Base-by-base conservation (phyloP, 2,888 invertebrate genomes). In the Polylopha cassiicola region DNA sequence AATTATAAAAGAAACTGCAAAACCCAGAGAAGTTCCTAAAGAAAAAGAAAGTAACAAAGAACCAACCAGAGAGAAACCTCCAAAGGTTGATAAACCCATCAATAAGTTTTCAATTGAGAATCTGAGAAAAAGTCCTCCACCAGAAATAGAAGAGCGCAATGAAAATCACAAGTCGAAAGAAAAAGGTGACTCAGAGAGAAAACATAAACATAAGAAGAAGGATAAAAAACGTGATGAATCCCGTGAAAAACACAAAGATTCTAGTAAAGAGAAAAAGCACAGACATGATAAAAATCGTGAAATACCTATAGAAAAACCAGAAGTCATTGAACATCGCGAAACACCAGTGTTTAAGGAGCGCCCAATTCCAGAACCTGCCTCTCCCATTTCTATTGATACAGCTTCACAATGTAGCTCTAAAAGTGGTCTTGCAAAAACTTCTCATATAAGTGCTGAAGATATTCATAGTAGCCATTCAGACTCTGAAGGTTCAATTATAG, bases 181-280 rank as follows among this genome's bases (percentile, higher is more conserved):
- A 10, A 88, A 87, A 55, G 76, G 80, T 37, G 81, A 87, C 39
- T 66, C 74, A 28, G 87, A 87, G 58, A 80, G 85, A 46, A 87
- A 87, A 53, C 88, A 89, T 49, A 89, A 89, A 60, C 88, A 89
- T 50, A 89, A 89, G 73, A 89, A 89, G 64, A 89, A 89, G 64
- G 89, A 89, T 48, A 91, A 91, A 56, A 91, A 89, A 58, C 87
- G 87, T 37, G 86, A 89, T 59, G 90, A 91, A 50, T 80, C 81
- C 9, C 88, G 88, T 53, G 89, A 90, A 28, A 89, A 88, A 55
- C 89, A 90, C 28, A 87, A 88, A 51, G 90, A 89, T 16, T 70
- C 74, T 1, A 77, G 51, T 54, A 87, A 85, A 61, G 82, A 85
- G 44, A 86, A 82, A 55, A 87, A 84, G 61, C 82, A 82, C 44